These are phyloP conservation scores for Aleiodes leptofemur DNA, from an alignment of 2,888 invertebrate species.

Conservation along the genomic window DNA sequence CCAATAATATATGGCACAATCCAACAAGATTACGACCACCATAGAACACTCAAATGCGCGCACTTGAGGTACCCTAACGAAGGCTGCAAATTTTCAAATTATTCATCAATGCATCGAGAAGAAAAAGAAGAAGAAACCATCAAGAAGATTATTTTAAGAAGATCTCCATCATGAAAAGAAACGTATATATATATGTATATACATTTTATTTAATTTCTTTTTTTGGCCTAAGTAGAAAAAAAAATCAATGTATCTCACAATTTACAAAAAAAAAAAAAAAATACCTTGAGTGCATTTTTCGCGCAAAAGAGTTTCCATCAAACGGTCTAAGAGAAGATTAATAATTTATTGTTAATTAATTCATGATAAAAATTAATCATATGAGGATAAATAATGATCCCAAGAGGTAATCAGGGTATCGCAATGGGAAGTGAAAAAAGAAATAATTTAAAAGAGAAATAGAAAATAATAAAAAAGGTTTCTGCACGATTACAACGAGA, in stretches of 20 bases:
- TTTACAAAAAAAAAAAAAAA: neutral
- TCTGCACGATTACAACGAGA: slow-evolving; percentile 16
- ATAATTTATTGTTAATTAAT: slow-evolving; percentile 17
- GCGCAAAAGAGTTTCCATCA: slow-evolving; percentile 36
- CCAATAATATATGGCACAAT: slow-evolving; percentile 72
- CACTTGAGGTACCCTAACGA: slow-evolving; percentile 73
- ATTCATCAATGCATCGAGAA: neutral
- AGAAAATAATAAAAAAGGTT: slow-evolving; percentile 20
- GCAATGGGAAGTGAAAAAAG: neutral
- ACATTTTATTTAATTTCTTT: neutral
- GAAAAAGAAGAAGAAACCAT: neutral
- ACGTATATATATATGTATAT: neutral
- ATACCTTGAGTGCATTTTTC: slow-evolving; percentile 17
- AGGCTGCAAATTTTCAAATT: slow-evolving; percentile 65
- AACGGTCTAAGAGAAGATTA: slow-evolving; percentile 40
- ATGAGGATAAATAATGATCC: slow-evolving; percentile 34
- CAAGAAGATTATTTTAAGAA: slow-evolving; percentile 15
- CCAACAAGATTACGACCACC: slow-evolving; percentile 73
- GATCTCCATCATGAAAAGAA: neutral
- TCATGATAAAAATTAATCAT: slow-evolving; percentile 8
- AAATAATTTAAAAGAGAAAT: neutral
- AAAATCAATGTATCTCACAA: neutral
- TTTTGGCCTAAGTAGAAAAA: slow-evolving; percentile 28
- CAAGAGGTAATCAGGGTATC: slow-evolving; percentile 35
- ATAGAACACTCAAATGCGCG: slow-evolving; percentile 69